Percentiles rank a stretch among this genome's conserved stretches.
phyloP scores from a whole-genome alignment of 2,797 vertebrate genomes.

The Fratercula arctica region DNA sequence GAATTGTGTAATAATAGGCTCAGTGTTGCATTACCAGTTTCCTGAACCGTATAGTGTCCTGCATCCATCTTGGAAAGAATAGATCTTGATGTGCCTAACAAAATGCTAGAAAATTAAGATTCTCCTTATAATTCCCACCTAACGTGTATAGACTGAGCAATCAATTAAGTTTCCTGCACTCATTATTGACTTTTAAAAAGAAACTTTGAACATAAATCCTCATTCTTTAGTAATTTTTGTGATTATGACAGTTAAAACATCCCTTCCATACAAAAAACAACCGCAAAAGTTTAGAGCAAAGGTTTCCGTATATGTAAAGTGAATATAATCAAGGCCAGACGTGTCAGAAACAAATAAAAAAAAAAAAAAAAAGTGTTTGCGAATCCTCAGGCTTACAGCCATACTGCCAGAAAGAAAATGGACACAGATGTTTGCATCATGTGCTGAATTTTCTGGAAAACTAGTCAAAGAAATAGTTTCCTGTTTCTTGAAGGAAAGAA shows the following conservation, averaged over 20 bases:
- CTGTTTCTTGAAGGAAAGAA: not conserved
- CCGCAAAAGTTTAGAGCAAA: not conserved
- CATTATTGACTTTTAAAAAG: slow-evolving; percentile 57
- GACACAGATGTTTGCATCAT: not conserved
- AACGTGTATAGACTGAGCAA: slow-evolving; percentile 54
- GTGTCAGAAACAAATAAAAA: not conserved
- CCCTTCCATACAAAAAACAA: not conserved
- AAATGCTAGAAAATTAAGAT: slow-evolving; percentile 77
- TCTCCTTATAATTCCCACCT: slow-evolving; percentile 51
- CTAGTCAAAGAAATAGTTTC: not conserved
- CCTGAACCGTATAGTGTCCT: slow-evolving; percentile 48
- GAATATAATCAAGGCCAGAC: not conserved
- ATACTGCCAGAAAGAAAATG: not conserved
- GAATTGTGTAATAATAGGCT: slow-evolving; percentile 63
- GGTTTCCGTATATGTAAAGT: slow-evolving; percentile 9
- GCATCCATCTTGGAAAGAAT: slow-evolving; percentile 66
- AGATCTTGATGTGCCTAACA: slow-evolving; percentile 61
- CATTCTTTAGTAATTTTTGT: slow-evolving; percentile 51
- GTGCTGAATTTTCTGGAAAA: not conserved
- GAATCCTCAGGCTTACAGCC: not conserved
- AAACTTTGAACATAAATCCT: slow-evolving; percentile 49
- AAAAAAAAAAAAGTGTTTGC: not conserved
- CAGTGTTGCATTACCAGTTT: slow-evolving; percentile 60
- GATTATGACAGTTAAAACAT: slow-evolving; percentile 32
- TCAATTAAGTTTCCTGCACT: slow-evolving; percentile 59